Conservation (phyloP, 1,140 invertebrate species). For the Philotrypesis tridentata region DNA sequence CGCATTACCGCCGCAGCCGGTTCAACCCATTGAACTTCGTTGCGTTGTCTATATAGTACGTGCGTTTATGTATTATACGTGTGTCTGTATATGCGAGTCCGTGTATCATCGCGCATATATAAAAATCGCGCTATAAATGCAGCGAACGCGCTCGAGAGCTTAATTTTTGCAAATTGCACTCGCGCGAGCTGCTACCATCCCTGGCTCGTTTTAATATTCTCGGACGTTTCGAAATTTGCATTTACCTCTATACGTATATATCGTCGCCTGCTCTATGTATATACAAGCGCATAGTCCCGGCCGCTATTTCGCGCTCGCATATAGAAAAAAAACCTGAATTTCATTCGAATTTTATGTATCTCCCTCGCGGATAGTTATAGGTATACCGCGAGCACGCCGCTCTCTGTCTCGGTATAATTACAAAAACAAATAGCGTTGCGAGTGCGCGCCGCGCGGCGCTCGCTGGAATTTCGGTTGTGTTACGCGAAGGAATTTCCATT, state of each 20-base stretch:
- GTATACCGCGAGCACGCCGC: too few relatives aligned
- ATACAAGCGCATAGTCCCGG: too few relatives aligned
- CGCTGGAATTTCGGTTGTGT: background rate
- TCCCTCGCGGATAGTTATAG: too few relatives aligned
- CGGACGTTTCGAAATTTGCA: background rate
- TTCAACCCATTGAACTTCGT: slow-evolving; percentile 57
- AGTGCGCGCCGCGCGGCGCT: too few relatives aligned
- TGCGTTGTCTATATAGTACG: slow-evolving; percentile 30
- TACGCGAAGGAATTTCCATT: slow-evolving; percentile 20
- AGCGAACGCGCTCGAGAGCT: background rate
- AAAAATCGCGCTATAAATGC: background rate
- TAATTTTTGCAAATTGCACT: slow-evolving; percentile 44
- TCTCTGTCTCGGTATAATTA: background rate
- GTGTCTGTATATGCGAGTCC: too few relatives aligned
- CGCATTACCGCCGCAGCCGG: slow-evolving; percentile 57
- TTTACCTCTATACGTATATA: background rate
- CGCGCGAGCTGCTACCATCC: background rate
- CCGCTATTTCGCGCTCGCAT: too few relatives aligned
- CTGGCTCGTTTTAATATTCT: slow-evolving; percentile 16
- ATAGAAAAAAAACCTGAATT: background rate
- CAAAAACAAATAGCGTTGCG: slow-evolving; percentile 1
- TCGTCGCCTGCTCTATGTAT: too few relatives aligned
- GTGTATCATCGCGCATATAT: background rate
- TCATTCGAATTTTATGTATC: background rate
- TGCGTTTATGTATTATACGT: background rate